These are phyloP conservation scores for Fratercula arctica DNA, from an alignment of 2,797 vertebrate species.

Conservation along the genomic window DNA sequence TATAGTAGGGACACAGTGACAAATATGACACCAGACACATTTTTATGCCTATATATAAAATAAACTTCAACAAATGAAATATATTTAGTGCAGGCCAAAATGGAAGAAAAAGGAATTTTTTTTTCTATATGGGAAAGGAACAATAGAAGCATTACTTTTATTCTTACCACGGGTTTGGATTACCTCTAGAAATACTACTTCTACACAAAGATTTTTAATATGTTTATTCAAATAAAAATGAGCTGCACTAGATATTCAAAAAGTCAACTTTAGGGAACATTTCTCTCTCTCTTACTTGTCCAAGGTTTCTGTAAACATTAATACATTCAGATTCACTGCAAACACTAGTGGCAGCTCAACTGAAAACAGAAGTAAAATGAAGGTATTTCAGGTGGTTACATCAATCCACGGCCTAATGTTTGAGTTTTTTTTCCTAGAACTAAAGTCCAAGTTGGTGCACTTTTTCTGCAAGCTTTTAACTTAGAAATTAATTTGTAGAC, in stretches of 20 bases:
- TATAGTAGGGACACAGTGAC: neutral
- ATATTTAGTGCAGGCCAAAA: neutral
- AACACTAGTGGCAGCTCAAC: neutral
- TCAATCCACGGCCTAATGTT: neutral
- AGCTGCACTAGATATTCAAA: neutral
- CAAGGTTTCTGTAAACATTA: neutral
- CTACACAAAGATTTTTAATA: neutral
- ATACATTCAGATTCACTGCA: neutral
- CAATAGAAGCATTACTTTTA: neutral
- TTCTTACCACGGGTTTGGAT: neutral
- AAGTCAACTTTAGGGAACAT: neutral
- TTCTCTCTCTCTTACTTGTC: neutral
- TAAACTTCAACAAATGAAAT: neutral
- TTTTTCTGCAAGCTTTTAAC: neutral
- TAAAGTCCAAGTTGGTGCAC: neutral
- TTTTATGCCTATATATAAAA: neutral
- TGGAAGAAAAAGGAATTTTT: neutral
- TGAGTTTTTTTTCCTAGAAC: neutral
- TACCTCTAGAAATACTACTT: neutral
- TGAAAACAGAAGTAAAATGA: neutral
- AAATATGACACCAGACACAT: neutral
- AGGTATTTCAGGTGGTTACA: neutral
- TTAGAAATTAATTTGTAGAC: neutral
- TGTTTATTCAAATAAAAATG: neutral
- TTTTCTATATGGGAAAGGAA: neutral